Evolutionary conservation across 2,113 vertebrate genomes (phyloP).

Genomic region (Leptobrachium ailaonicum): DNA sequence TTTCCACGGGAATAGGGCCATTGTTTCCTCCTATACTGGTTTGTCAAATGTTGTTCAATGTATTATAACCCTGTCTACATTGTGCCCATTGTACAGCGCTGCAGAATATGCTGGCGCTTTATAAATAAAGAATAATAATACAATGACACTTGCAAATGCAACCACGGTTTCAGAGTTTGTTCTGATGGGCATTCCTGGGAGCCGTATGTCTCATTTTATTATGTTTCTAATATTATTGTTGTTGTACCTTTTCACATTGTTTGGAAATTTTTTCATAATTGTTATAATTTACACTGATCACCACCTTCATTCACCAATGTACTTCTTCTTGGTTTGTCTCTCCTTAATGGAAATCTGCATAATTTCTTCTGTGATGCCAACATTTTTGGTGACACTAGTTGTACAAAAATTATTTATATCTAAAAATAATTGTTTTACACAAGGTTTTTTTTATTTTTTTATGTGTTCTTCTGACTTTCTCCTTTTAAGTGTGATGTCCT

Average conservation of each 20-base stretch:
- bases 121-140: no score
- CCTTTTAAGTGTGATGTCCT: slow-evolving; percentile 58
- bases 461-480: slow-evolving; percentile 35
- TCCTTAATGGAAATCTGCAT: slow-evolving; percentile 4
- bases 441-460: slow-evolving; percentile 40
- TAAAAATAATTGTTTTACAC: slow-evolving; percentile 43
- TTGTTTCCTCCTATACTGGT: no score
- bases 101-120: no score
- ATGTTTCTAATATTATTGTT: background rate
- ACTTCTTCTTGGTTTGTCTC: slow-evolving; percentile 24
- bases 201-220: background rate
- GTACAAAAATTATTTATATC: slow-evolving; percentile 41
- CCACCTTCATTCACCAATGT: slow-evolving; percentile 31
- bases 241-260: slow-evolving; percentile 9
- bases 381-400: slow-evolving; percentile 50
- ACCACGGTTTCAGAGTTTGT: slow-evolving; percentile 1
- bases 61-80: no score
- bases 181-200: background rate
- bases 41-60: no score
- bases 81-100: no score
- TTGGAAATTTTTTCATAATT: slow-evolving; percentile 17
- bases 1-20: no score
- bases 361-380: slow-evolving; percentile 49
- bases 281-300: slow-evolving; percentile 15
- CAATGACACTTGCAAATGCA: slow-evolving; percentile 17